Evolutionary conservation across 2,888 invertebrate genomes (phyloP).

Genomic region (Agrochola lychnidis): DNA sequence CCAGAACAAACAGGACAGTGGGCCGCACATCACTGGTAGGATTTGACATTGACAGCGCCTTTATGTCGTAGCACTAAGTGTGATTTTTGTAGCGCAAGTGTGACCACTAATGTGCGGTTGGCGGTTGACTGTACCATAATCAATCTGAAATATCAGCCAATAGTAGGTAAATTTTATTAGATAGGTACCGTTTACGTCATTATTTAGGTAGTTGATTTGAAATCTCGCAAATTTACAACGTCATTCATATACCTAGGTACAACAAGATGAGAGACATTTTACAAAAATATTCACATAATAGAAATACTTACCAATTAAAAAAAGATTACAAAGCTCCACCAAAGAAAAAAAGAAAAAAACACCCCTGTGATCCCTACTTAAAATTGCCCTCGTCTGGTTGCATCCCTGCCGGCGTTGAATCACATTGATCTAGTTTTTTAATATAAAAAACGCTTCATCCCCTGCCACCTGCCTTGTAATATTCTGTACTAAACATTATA

Average conservation of each 20-base stretch:
- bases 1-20: neutral
- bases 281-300: neutral
- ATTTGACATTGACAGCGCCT: no score
- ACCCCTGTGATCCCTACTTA: constrained; percentile 4
- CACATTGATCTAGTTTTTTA: constrained; percentile 34
- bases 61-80: no score
- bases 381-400: constrained; percentile 10
- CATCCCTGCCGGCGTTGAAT: constrained; percentile 15
- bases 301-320: constrained; percentile 7
- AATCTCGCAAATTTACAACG: neutral
- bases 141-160: neutral
- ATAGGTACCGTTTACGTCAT: neutral
- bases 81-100: no score
- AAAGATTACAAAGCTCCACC: neutral
- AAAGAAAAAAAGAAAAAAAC: constrained; percentile 10
- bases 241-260: neutral
- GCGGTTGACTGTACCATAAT: no score
- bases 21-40: no score
- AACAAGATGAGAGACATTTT: neutral
- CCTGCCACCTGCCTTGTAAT: constrained; percentile 31
- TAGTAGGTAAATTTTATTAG: neutral
- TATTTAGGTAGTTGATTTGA: neutral
- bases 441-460: neutral
- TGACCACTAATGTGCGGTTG: no score
- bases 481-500: neutral